A percentile compares a stretch with the other conserved stretches of the same genome.
Conservation (phyloP, 2,113 vertebrate species). For the Leucoraja erinaceus region DNA sequence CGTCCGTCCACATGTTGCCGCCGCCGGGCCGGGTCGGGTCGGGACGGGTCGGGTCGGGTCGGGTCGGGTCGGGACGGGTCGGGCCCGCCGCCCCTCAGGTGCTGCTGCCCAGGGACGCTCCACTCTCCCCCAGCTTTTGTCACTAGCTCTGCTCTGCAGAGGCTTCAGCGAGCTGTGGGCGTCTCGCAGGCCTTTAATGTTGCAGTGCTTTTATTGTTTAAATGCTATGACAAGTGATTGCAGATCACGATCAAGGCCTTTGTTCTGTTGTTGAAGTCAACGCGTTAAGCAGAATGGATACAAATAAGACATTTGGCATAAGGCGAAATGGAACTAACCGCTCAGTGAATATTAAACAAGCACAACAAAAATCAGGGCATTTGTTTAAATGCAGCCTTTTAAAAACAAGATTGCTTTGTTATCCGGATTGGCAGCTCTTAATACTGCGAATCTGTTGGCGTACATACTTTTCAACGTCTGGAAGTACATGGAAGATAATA, state of each 20-base stretch:
- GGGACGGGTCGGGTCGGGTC: background rate
- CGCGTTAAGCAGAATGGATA: background rate
- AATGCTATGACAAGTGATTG: background rate
- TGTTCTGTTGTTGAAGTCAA: background rate
- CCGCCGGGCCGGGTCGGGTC: too few species aligned
- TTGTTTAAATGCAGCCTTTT: background rate
- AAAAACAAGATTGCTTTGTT: background rate
- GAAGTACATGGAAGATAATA: conserved; percentile 22
- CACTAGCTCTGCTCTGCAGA: background rate
- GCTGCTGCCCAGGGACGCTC: background rate
- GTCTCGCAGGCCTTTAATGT: background rate
- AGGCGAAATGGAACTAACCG: background rate
- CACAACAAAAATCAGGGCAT: background rate
- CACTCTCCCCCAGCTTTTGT: background rate
- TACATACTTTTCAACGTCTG: background rate
- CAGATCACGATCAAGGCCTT: background rate
- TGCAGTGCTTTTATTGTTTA: background rate
- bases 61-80: background rate
- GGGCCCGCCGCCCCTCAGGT: background rate
- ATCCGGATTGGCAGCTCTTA: background rate
- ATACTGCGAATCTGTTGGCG: background rate
- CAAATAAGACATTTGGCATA: background rate
- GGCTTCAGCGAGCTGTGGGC: background rate
- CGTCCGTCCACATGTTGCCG: too few species aligned
- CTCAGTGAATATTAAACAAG: background rate